phyloP scores from a whole-genome alignment of 2,888 invertebrate species.

The Eupithecia subfuscata region DNA sequence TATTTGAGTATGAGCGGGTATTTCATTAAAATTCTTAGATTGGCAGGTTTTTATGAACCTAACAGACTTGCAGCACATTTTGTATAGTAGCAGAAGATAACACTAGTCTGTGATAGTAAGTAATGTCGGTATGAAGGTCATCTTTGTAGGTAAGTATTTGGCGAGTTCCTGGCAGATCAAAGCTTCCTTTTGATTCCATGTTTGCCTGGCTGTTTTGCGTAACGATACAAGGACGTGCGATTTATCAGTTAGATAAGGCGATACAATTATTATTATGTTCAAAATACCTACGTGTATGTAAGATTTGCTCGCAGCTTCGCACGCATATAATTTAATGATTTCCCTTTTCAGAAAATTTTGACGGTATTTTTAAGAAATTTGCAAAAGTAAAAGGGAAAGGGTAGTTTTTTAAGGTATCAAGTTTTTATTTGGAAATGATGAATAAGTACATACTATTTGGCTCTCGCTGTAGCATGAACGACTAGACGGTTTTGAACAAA shows the following conservation, averaged over 20 bases:
- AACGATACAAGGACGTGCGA: conserved; percentile 29
- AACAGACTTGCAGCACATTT: background rate
- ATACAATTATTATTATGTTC: conserved; percentile 13
- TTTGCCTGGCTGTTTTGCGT: conserved; percentile 32
- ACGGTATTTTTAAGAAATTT: no score
- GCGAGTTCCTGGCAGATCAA: conserved; percentile 37
- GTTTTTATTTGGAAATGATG: no score
- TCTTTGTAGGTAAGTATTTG: conserved; percentile 30
- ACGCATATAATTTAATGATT: background rate
- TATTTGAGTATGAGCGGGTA: background rate
- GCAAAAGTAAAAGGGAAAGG: no score
- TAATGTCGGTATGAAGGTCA: conserved; percentile 42
- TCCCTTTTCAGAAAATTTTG: background rate
- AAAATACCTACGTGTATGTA: background rate
- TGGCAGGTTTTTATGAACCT: background rate
- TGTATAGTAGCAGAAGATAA: conserved; percentile 18
- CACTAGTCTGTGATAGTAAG: conserved; percentile 13
- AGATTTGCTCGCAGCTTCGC: background rate
- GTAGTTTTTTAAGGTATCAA: no score
- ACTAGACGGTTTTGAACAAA: no score
- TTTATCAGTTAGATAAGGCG: conserved; percentile 11
- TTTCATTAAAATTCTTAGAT: background rate
- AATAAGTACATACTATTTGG: no score
- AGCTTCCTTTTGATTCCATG: conserved; percentile 30
- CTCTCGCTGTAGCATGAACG: no score